These are phyloP conservation scores for Rhinella marina DNA, from an alignment of 2,797 vertebrate species.

Conservation along the genomic window DNA sequence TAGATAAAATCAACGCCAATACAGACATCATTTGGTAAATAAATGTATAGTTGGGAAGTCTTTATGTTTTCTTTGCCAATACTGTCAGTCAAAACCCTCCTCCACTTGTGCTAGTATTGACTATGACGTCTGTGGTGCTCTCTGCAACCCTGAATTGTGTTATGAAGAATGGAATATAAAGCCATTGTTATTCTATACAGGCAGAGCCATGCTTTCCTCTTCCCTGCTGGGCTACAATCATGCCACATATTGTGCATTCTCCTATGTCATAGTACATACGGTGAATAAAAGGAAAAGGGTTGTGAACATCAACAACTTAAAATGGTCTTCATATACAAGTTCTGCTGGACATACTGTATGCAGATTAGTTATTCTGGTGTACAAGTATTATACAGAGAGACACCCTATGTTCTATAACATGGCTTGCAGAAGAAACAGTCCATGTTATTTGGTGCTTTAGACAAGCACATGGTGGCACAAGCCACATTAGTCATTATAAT, in stretches of 20 bases:
- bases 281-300: not conserved
- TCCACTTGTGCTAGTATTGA: not conserved
- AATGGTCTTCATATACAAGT: not conserved
- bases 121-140: constrained; percentile 25
- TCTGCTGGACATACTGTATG: not conserved
- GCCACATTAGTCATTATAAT: too few relatives aligned
- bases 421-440: too few relatives aligned
- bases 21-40: not conserved
- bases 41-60: not conserved
- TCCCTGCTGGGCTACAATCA: constrained; percentile 32
- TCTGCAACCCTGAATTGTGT: constrained; percentile 26
- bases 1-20: not conserved
- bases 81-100: not conserved
- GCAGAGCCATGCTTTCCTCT: not conserved
- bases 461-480: too few relatives aligned
- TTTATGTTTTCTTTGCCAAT: not conserved
- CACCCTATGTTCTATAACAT: too few relatives aligned
- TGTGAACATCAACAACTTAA: not conserved
- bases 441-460: too few relatives aligned
- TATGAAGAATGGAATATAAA: constrained; percentile 28
- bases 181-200: constrained; percentile 18
- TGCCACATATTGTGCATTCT: not conserved
- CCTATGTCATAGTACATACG: constrained; percentile 5
- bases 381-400: not conserved
- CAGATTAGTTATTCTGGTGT: not conserved